Conservation (phyloP, 1,140 invertebrate genomes). For the Zaprionus tsacasi region DNA sequence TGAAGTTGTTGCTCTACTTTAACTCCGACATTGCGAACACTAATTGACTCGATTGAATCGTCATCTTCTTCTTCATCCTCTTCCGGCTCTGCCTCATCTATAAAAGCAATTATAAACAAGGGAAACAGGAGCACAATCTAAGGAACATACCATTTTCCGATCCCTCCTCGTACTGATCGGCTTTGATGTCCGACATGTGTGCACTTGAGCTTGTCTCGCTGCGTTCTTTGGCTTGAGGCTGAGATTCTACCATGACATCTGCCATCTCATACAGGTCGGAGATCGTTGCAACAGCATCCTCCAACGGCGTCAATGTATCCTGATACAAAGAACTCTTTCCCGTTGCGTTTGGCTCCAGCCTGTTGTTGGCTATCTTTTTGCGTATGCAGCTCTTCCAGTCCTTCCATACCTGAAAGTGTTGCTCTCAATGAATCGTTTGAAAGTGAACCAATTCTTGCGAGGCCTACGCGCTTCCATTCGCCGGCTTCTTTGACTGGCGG, state of each 20-base stretch:
- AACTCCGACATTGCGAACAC: slow-evolving; percentile 8
- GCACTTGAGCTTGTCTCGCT: slow-evolving; percentile 17
- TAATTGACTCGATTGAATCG: slow-evolving; percentile 39
- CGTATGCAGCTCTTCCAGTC: slow-evolving; percentile 71
- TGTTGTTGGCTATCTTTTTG: slow-evolving; percentile 65
- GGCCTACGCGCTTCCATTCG: slow-evolving; percentile 61
- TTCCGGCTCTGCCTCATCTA: slow-evolving; percentile 35
- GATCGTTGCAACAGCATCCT: slow-evolving; percentile 65
- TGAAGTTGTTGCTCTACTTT: slow-evolving; percentile 33
- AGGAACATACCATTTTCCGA: slow-evolving; percentile 53
- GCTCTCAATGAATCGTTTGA: background rate
- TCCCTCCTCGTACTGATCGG: slow-evolving; percentile 40
- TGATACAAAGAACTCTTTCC: slow-evolving; percentile 64
- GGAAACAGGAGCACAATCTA: background rate
- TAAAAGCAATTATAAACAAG: background rate
- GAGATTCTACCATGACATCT: slow-evolving; percentile 49
- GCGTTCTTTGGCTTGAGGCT: slow-evolving; percentile 30
- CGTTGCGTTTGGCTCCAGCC: slow-evolving; percentile 54
- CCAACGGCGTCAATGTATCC: slow-evolving; percentile 63
- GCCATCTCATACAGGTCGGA: slow-evolving; percentile 67
- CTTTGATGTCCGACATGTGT: slow-evolving; percentile 46
- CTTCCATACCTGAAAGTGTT: slow-evolving; percentile 60
- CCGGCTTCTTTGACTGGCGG: slow-evolving; percentile 59
- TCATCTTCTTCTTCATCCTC: slow-evolving; percentile 55
- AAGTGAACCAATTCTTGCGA: background rate